A percentile compares a stretch with the other conserved stretches of the same genome.
These are phyloP conservation scores for Psittacara wagleri DNA, from an alignment of 2,113 vertebrate species.

Conservation along the genomic window DNA sequence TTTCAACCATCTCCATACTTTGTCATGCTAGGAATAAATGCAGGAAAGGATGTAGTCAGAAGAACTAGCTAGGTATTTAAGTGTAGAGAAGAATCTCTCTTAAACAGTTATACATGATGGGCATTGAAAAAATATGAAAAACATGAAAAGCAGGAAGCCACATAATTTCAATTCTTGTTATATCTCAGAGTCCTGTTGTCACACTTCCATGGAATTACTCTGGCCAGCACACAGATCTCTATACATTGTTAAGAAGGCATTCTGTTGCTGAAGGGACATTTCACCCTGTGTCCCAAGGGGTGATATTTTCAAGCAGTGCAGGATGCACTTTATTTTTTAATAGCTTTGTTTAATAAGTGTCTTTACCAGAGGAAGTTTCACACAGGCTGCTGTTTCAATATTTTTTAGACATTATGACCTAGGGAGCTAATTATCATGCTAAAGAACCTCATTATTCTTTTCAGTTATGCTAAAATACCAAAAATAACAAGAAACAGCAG, in stretches of 20 bases:
- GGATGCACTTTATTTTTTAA: background rate
- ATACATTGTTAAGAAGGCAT: background rate
- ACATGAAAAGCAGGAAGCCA: background rate
- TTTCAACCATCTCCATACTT: background rate
- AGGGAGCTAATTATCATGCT: constrained; percentile 28
- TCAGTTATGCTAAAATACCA: background rate
- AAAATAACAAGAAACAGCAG: background rate
- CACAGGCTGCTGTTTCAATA: background rate
- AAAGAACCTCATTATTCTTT: constrained; percentile 42
- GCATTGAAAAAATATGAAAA: background rate
- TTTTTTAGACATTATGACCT: background rate
- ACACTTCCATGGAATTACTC: background rate
- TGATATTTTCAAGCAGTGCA: background rate
- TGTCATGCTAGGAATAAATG: background rate
- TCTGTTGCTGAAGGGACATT: background rate
- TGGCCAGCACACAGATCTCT: background rate
- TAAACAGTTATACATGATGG: background rate
- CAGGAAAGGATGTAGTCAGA: background rate
- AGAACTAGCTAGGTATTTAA: background rate
- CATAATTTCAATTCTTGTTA: background rate
- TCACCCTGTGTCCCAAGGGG: background rate
- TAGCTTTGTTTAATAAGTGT: background rate
- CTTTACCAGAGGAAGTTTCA: background rate
- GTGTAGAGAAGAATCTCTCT: background rate
- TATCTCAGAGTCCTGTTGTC: background rate